Base-by-base conservation (phyloP, 1,140 invertebrate genomes). In the Tetraneura akinire region DNA sequence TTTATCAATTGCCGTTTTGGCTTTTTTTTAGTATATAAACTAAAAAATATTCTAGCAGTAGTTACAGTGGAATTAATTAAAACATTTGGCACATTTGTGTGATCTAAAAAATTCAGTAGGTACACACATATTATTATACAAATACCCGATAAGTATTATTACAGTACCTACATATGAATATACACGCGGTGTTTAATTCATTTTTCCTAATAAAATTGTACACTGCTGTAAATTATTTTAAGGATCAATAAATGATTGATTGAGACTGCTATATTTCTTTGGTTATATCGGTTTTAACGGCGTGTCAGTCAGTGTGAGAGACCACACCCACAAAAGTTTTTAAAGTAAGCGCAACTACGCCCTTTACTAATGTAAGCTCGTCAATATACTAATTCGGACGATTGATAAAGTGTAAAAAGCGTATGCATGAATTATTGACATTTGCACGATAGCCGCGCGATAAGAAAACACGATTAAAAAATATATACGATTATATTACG, bases 311-410 rank as follows among this genome's bases (percentile, higher is more conserved):
- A 23, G 51, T 13, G 18, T 18, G 29, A 76, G 47, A 51, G 21
- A 42, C 74, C 74, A 14, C 74, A 47, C 74, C 74, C 74, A 60
- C 5, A 29, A 47, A 62, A 55, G 74, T 37, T 62, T 62, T 78
- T 60, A 62, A n/a, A 62, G n/a, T 62, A 26, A 78, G 37, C 26
- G n/a, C 18, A 78, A 78, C 74, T 78, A 78, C 74, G 74, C 74
- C 74, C 74, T 78, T 78, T 62, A 55, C 57, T 53, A 26, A 47
- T 13, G 73, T 53, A 32, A 16, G 53, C 73, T 23, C 32, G 53
- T 76, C 32, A 42, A 57, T 76, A 57, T 76, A 74, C 29, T 21
- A 21, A 29, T 42, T 42, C 13, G 16, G n/a, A 42, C 16, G 73
- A 76, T 37, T 45, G 53, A 76, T n/a, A n/a, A 29, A 51, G 29